Evolutionary conservation across 1,140 invertebrate genomes (phyloP).

Genomic region (Rhagoletis pomonella): DNA sequence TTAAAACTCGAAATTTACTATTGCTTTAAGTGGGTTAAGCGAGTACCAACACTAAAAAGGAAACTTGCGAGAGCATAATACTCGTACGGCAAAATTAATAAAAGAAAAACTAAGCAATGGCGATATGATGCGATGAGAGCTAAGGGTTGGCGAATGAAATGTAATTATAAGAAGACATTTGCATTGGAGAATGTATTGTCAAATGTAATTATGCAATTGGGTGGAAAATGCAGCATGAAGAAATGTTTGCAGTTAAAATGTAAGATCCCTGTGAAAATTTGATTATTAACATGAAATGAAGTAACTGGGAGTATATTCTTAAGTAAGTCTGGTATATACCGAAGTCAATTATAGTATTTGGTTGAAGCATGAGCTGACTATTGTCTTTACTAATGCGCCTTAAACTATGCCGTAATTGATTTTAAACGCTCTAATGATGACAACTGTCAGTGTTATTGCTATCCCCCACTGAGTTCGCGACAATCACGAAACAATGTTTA

Average conservation of each 20-base stretch:
- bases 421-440: too few relatives aligned
- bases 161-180: neutral
- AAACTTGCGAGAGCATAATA: neutral
- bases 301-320: too few relatives aligned
- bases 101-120: neutral
- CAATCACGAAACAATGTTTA: too few relatives aligned
- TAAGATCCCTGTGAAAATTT: too few relatives aligned
- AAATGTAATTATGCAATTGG: constrained; percentile 23
- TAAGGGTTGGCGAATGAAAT: neutral
- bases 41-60: neutral
- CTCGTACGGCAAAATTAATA: neutral
- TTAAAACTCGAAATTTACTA: constrained; percentile 19
- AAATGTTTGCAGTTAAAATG: neutral
- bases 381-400: too few relatives aligned
- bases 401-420: too few relatives aligned
- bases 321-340: too few relatives aligned
- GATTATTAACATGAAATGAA: too few relatives aligned
- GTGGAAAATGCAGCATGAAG: neutral
- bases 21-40: constrained; percentile 32
- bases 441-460: too few relatives aligned
- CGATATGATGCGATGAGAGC: neutral
- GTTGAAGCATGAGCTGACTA: too few relatives aligned
- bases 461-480: too few relatives aligned
- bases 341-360: too few relatives aligned
- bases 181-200: neutral